These are phyloP conservation scores for Caenorhabditis imperialis DNA, from an alignment of 2,888 invertebrate species.

Conservation along the genomic window DNA sequence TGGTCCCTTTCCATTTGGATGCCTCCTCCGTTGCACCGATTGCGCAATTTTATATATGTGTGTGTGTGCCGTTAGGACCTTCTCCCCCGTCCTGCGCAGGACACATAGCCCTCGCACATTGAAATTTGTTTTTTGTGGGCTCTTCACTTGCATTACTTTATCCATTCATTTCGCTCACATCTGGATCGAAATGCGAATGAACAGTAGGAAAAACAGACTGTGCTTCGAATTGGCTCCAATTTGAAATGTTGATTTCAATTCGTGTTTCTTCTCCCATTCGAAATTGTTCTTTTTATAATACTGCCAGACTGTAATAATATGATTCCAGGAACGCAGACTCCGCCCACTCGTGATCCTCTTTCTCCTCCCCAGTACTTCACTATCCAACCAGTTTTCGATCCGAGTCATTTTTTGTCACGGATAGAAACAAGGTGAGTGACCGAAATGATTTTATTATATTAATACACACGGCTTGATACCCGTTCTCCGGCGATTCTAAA, in stretches of 20 bases:
- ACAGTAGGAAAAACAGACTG: too few relatives aligned
- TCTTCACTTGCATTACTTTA: background rate
- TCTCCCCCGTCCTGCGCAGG: slow-evolving; percentile 28
- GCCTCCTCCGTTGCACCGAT: background rate
- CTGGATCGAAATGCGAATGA: background rate
- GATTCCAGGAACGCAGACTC: too few relatives aligned
- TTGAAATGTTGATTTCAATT: too few relatives aligned
- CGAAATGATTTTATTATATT: slow-evolving; percentile 7
- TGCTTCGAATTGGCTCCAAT: too few relatives aligned
- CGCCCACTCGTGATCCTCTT: too few relatives aligned
- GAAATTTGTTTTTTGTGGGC: slow-evolving; percentile 38
- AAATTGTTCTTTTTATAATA: too few relatives aligned
- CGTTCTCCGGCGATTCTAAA: slow-evolving; percentile 5
- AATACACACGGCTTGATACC: background rate
- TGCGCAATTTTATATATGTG: slow-evolving; percentile 43
- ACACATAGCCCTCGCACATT: slow-evolving; percentile 2
- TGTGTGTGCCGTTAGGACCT: background rate
- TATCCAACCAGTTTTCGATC: too few relatives aligned
- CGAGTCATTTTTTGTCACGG: slow-evolving; percentile 13
- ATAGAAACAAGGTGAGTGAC: slow-evolving; percentile 14
- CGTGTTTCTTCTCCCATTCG: too few relatives aligned
- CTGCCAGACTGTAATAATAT: too few relatives aligned
- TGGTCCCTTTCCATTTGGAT: slow-evolving; percentile 20
- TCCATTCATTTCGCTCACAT: background rate
- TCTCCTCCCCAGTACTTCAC: too few relatives aligned